A percentile compares a stretch with the other conserved stretches of the same genome.
Conservation (phyloP, 2,113 vertebrate species). For the Cebus imitator region DNA sequence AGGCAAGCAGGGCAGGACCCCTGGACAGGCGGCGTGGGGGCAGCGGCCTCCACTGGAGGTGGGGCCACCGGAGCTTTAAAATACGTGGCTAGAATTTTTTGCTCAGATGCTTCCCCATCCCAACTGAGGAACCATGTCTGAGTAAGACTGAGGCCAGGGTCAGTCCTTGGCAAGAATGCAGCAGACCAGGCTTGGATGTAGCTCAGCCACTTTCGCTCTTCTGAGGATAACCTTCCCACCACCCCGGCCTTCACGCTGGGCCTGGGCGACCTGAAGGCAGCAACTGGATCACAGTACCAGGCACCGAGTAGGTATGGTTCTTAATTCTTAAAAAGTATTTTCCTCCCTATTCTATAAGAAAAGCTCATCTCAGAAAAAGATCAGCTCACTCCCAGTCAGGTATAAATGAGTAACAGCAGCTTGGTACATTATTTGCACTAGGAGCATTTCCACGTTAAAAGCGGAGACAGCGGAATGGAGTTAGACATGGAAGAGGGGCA, state of each 20-base stretch:
- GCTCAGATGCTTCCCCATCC: neutral
- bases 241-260: neutral
- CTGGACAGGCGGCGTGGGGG: neutral
- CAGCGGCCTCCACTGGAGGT: neutral
- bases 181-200: neutral
- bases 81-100: neutral
- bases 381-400: neutral
- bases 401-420: neutral
- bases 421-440: neutral
- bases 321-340: neutral
- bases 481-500: rapidly evolving
- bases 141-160: neutral
- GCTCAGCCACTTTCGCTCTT: neutral
- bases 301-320: neutral
- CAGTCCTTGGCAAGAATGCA: neutral
- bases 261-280: neutral
- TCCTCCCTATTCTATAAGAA: neutral
- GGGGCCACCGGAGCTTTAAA: too few relatives aligned
- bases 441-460: neutral
- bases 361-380: conserved; percentile 5
- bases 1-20: neutral
- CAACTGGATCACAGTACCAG: neutral
- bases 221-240: rapidly evolving
- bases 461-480: neutral
- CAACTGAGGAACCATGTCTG: neutral